phyloP scores from a whole-genome alignment of 2,888 invertebrate species.

The Drosophila conformis region DNA sequence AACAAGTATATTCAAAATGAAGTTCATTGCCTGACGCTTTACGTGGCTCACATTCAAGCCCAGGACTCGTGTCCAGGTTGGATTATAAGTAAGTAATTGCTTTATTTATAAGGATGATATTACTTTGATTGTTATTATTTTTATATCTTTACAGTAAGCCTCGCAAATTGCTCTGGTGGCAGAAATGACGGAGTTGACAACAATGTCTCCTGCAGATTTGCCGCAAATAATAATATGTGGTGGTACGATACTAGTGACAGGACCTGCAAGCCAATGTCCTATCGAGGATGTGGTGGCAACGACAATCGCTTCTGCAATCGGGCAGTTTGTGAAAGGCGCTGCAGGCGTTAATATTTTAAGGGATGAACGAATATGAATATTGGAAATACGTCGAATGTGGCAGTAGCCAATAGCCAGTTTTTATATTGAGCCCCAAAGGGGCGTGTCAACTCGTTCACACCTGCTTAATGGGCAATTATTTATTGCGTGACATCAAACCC shows the following conservation, averaged over 20 bases:
- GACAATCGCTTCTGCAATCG: conserved; percentile 17
- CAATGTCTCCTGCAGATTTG: not conserved
- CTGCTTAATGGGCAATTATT: not conserved
- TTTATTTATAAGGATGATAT: not conserved
- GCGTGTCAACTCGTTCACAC: not conserved
- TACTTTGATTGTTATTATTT: not conserved
- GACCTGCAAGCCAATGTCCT: conserved; percentile 7
- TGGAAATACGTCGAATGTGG: not conserved
- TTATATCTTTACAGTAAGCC: not conserved
- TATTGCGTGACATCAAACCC: not conserved
- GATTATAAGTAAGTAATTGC: conserved; percentile 10
- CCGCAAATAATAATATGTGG: conserved; percentile 14
- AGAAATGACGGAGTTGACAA: not conserved
- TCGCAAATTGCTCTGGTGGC: not conserved
- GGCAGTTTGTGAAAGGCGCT: not conserved
- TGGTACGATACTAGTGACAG: not conserved
- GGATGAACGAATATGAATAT: not conserved
- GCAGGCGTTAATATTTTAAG: not conserved
- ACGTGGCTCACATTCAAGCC: conserved; percentile 4
- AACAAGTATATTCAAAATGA: conserved; percentile 16
- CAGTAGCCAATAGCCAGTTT: not conserved
- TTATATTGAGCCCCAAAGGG: not conserved
- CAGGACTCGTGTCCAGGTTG: conserved; percentile 20
- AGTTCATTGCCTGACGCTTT: conserved; percentile 21
- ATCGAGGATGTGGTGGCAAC: conserved; percentile 31